Percentiles rank a stretch among this genome's conserved stretches.
Evolutionary conservation across 1,140 invertebrate species (phyloP).

Genomic region (Brachionus calyciflorus): DNA sequence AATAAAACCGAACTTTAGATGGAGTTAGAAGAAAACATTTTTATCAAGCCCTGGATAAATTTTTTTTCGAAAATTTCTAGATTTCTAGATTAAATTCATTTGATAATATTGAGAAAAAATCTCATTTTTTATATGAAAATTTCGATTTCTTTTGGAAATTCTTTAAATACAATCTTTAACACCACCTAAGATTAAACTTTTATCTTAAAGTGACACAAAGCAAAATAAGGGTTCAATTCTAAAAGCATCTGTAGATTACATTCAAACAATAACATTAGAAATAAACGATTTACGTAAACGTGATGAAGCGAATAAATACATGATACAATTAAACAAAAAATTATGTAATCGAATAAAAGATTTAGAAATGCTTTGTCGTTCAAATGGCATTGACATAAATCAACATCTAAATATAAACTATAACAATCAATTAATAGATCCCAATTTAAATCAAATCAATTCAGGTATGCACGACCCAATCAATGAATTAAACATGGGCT

Average conservation of each 20-base stretch:
- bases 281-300: constrained; percentile 56
- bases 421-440: not conserved
- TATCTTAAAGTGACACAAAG: constrained; percentile 59
- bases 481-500: not conserved
- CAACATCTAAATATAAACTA: constrained; percentile 18
- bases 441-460: constrained; percentile 12
- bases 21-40: too few species aligned
- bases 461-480: not conserved
- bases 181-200: too few species aligned
- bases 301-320: not conserved
- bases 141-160: constrained; percentile 19
- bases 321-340: constrained; percentile 31
- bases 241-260: constrained; percentile 94
- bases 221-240: constrained; percentile 81
- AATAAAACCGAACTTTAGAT: too few species aligned
- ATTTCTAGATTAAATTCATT: too few species aligned
- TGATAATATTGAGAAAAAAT: too few species aligned
- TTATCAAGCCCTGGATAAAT: not conserved
- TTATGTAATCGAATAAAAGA: constrained; percentile 32
- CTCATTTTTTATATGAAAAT: too few species aligned
- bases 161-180: too few species aligned
- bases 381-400: not conserved
- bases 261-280: constrained; percentile 56
- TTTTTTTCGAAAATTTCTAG: too few species aligned
- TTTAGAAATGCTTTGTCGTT: constrained; percentile 1